A percentile compares a stretch with the other conserved stretches of the same genome.
phyloP scores from a whole-genome alignment of 2,888 invertebrate species.

The Microchrysa polita region DNA sequence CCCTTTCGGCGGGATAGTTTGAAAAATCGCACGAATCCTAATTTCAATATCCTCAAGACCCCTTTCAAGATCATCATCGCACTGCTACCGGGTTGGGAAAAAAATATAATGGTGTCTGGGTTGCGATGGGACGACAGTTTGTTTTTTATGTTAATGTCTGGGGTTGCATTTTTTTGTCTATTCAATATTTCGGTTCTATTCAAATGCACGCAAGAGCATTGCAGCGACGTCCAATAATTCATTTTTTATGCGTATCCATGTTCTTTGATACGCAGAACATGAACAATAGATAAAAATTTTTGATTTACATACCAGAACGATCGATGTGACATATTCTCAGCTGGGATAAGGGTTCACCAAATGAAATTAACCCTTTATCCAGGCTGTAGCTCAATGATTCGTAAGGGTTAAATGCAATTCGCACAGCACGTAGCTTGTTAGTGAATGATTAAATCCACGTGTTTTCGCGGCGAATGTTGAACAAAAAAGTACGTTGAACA shows the following conservation, averaged over 20 bases:
- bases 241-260: constrained; percentile 42
- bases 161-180: constrained; percentile 54
- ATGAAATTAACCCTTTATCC: constrained; percentile 20
- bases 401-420: constrained; percentile 13
- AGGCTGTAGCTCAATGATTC: background rate
- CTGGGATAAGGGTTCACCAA: constrained; percentile 16
- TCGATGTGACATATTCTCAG: constrained; percentile 55
- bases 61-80: background rate
- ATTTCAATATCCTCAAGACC: constrained; percentile 25
- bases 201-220: constrained; percentile 18
- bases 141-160: constrained; percentile 54
- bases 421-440: constrained; percentile 37
- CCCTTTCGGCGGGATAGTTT: constrained; percentile 52
- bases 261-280: constrained; percentile 44
- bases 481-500: background rate
- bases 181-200: constrained; percentile 5
- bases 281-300: constrained; percentile 59
- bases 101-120: constrained; percentile 19
- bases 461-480: constrained; percentile 7
- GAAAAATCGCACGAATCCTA: constrained; percentile 17
- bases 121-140: constrained; percentile 27
- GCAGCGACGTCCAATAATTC: constrained; percentile 36
- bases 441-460: constrained; percentile 1
- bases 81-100: constrained; percentile 22
- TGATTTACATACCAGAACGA: constrained; percentile 65